phyloP scores from a whole-genome alignment of 1,140 invertebrate genomes.

The Akabosia matsudoensis region DNA sequence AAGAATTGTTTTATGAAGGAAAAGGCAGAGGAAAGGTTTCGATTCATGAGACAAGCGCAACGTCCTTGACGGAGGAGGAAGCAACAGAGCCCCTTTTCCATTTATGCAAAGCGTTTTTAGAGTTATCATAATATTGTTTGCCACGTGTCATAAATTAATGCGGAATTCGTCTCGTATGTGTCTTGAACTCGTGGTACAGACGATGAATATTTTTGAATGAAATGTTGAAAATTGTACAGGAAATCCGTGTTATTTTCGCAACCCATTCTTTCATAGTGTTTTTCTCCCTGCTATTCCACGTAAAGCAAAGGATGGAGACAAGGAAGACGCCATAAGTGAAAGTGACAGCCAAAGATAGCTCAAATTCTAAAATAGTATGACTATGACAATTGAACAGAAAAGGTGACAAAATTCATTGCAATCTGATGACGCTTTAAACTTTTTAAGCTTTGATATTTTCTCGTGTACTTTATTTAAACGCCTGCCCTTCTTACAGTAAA shows the following conservation, averaged over 20 bases:
- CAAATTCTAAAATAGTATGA: background rate
- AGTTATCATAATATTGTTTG: background rate
- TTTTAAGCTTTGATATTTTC: too few species aligned
- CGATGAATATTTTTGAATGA: background rate
- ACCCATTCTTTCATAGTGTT: background rate
- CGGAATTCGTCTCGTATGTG: background rate
- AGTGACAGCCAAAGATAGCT: background rate
- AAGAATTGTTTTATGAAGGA: slow-evolving; percentile 2
- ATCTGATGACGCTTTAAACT: too few species aligned
- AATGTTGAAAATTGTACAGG: background rate
- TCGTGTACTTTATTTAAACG: too few species aligned
- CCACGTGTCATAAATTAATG: background rate
- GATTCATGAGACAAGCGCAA: background rate
- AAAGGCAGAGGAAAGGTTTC: background rate
- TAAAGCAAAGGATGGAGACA: background rate
- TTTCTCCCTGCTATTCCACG: background rate
- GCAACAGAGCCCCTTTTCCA: background rate
- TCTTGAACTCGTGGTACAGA: background rate
- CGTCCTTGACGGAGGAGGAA: background rate
- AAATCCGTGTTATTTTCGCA: background rate
- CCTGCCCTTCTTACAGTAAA: too few species aligned
- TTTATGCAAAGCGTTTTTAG: background rate
- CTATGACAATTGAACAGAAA: too few species aligned
- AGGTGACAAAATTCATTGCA: too few species aligned
- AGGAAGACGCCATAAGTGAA: background rate